phyloP scores from a whole-genome alignment of 2,888 invertebrate species.

The Yponomeuta cagnagella region DNA sequence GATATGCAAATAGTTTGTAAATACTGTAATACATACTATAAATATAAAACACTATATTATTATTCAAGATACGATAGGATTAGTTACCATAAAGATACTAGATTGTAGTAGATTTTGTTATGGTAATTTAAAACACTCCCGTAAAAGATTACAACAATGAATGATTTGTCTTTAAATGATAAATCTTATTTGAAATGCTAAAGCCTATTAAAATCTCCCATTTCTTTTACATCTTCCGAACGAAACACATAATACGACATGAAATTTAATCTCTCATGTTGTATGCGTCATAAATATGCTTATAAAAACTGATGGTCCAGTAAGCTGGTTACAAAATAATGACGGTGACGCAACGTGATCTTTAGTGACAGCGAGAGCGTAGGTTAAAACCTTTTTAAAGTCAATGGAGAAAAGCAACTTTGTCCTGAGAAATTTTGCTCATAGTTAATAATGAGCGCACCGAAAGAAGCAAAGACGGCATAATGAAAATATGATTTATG shows the following conservation, averaged over 20 bases:
- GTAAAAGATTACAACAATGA: background rate
- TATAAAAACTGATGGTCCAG: slow-evolving; percentile 14
- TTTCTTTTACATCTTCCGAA: background rate
- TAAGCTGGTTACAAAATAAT: slow-evolving; percentile 13
- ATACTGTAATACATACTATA: background rate
- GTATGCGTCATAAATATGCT: slow-evolving; percentile 10
- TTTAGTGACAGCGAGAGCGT: background rate
- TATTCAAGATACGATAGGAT: background rate
- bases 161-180: background rate
- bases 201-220: background rate
- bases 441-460: background rate
- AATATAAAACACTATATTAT: background rate
- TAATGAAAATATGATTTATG: background rate
- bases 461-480: background rate
- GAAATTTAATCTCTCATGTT: background rate
- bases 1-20: slow-evolving; percentile 10
- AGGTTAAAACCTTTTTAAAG: background rate
- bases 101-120: background rate
- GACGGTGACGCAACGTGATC: slow-evolving; percentile 9
- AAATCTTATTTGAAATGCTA: background rate
- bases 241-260: background rate
- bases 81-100: background rate
- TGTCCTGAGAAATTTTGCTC: no score
- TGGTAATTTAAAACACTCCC: background rate
- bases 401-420: background rate